These are phyloP conservation scores for Rallus limicola DNA, from an alignment of 2,113 vertebrate genomes.

Conservation along the genomic window DNA sequence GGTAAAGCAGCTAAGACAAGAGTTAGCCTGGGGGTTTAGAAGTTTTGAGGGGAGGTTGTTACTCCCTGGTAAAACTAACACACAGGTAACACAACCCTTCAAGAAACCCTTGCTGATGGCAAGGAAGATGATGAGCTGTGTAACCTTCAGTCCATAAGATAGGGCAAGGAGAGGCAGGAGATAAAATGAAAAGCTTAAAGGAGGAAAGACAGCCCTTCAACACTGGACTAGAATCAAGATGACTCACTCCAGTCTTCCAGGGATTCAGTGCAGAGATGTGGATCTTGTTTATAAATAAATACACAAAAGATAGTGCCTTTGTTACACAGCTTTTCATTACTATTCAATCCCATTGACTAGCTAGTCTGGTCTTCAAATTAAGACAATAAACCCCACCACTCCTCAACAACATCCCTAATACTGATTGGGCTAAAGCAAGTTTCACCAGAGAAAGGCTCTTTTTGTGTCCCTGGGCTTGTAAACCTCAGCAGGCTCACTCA, in stretches of 20 bases:
- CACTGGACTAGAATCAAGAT: neutral
- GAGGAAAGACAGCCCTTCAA: neutral
- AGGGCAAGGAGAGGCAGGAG: neutral
- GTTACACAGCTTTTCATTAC: neutral
- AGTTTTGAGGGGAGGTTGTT: neutral
- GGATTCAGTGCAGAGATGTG: neutral
- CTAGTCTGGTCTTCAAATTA: neutral
- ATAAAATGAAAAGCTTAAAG: neutral
- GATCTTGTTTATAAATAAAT: neutral
- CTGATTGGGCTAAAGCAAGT: neutral
- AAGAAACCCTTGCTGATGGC: neutral
- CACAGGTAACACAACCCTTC: neutral
- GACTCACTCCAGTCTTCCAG: neutral
- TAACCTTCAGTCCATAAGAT: neutral
- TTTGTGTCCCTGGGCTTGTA: neutral
- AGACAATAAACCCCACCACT: neutral
- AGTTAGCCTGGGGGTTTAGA: fast-evolving
- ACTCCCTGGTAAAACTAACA: neutral
- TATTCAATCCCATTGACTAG: neutral
- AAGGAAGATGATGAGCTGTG: neutral
- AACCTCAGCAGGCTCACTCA: neutral
- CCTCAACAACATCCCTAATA: neutral
- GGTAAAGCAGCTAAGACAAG: neutral
- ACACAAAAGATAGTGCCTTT: neutral
- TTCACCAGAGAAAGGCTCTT: neutral